Evolutionary conservation across 2,113 vertebrate genomes (phyloP), one percentile per base, ranked within the genome.

Genomic region (Eurypyga helias): DNA sequence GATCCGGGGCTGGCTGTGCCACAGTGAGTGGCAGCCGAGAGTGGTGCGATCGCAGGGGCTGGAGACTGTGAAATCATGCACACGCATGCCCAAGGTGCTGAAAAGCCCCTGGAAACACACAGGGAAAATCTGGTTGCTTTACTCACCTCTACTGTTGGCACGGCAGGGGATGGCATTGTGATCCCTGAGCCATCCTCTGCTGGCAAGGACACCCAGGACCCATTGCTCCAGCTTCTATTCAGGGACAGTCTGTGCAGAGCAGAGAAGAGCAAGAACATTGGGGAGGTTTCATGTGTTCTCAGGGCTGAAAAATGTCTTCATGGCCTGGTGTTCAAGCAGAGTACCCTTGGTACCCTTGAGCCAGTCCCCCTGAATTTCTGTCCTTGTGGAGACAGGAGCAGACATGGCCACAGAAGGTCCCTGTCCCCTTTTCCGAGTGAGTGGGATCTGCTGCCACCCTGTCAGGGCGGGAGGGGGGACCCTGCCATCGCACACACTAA

Each of bases 381-480:
- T 43, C 5, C 2, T 31, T 26, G 11, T 3, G 3, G 67, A 55
- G 31, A 18, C 28, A n/a, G 60, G 41, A 67, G 28, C 1, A 2
- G 54, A 36, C 58, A 71, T 2, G 5, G 36, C 17, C 3, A 1
- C 26, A 43, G 29, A 62, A 62, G 19, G 9, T 48, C 21, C n/a
- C 54, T 25, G 21, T 54, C 13, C 29, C 49, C 7, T 2, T 78
- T 62, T 64, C 54, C 46, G 64, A 58, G 36, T 17, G 20, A 62
- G 57, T 1, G 1, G 28, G 18, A 66, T 26, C 18, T 38, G 58
- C 64, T 55, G 28, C 16, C 26, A 11, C 45, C 17, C 12, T 1
- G 3, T 6, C 0, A 0, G 18, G 9, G 25, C 25, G 5, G 15
- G 13, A 26, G 41, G 28, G 16, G 15, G 10, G 67, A n/a, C 33